A percentile compares a stretch with the other conserved stretches of the same genome.
phyloP scores from a whole-genome alignment of 2,888 invertebrate species.

The Hemaris fuciformis region DNA sequence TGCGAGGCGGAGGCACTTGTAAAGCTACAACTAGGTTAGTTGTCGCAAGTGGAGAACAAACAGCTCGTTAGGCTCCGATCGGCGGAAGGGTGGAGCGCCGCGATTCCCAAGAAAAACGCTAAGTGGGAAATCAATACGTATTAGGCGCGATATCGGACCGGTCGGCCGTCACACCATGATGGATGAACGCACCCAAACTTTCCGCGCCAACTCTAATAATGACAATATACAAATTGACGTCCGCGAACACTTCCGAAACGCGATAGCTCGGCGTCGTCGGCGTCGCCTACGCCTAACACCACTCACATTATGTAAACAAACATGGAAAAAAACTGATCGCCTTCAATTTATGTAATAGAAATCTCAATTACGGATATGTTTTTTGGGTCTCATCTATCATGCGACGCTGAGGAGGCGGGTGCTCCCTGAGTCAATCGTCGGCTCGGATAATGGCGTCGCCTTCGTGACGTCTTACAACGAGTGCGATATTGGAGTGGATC shows the following conservation, averaged over 20 bases:
- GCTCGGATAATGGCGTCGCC: conserved; percentile 69
- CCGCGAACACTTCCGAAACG: conserved; percentile 75
- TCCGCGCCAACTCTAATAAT: conserved; percentile 71
- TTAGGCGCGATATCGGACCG: conserved; percentile 80
- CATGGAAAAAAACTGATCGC: conserved; percentile 69
- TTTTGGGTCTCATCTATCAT: conserved; percentile 78
- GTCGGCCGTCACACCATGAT: conserved; percentile 77
- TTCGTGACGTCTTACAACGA: conserved; percentile 66
- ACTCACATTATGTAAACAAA: conserved; percentile 80
- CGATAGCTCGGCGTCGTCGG: conserved; percentile 59
- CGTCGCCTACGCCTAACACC: conserved; percentile 51
- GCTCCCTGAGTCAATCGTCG: conserved; percentile 70
- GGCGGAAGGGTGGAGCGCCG: conserved; percentile 78
- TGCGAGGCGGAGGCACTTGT: background rate
- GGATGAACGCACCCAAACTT: conserved; percentile 78
- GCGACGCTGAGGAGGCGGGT: conserved; percentile 54
- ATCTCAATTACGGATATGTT: conserved; percentile 80
- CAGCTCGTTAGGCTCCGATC: conserved; percentile 75
- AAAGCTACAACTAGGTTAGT: conserved; percentile 53
- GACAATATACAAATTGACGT: conserved; percentile 82
- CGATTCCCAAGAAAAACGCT: conserved; percentile 79
- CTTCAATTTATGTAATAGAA: conserved; percentile 79
- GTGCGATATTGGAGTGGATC: conserved; percentile 77
- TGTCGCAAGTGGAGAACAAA: conserved; percentile 75
- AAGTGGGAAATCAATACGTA: conserved; percentile 82